Conservation (phyloP, 2,113 vertebrate species). For the Hypomesus transpacificus region DNA sequence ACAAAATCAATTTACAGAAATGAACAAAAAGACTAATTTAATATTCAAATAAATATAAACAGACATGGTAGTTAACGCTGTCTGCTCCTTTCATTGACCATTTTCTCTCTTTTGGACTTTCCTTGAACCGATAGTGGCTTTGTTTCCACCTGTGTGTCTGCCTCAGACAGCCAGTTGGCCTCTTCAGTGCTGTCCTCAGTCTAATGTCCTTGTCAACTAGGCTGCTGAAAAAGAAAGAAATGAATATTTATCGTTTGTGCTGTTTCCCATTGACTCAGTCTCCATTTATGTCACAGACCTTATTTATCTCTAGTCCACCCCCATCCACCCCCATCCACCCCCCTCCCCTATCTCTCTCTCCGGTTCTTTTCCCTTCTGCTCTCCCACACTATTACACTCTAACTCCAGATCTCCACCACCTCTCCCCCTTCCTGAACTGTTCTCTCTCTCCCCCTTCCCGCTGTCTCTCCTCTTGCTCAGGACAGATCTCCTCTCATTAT, state of each 20-base stretch:
- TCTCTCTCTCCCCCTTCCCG: not conserved
- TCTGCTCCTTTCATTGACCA: too few relatives aligned
- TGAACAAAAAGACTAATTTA: too few relatives aligned
- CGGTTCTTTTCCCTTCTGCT: constrained; percentile 12
- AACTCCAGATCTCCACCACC: not conserved
- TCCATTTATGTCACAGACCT: constrained; percentile 15
- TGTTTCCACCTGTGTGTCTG: constrained; percentile 31
- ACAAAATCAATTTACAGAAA: too few relatives aligned
- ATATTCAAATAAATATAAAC: too few relatives aligned
- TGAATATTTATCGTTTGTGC: constrained; percentile 39
- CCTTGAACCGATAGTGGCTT: too few relatives aligned
- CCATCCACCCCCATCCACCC: constrained; percentile 3
- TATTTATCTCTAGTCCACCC: constrained; percentile 6
- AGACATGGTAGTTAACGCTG: not conserved
- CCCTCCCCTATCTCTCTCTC: constrained; percentile 6
- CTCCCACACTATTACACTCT: constrained; percentile 7
- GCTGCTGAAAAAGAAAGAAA: constrained; percentile 31
- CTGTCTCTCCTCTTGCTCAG: constrained; percentile 39
- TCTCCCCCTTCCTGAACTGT: constrained; percentile 1
- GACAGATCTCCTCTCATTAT: constrained; percentile 73
- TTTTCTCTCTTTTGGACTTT: not conserved
- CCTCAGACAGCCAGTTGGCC: constrained; percentile 38
- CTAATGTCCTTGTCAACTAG: constrained; percentile 50
- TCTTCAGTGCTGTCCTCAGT: constrained; percentile 43
- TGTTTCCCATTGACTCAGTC: constrained; percentile 13